phyloP scores from a whole-genome alignment of 2,113 vertebrate species.

The Danio rerio region GRCz12tu NC_133193.1:30825001-30825500 shows the following conservation, averaged over 20 bases:
- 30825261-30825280: neutral
- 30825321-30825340: neutral
- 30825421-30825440: neutral
- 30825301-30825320: neutral
- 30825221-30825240: neutral
- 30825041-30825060: slow-evolving; percentile 80
- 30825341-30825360: neutral
- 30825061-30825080: slow-evolving; percentile 76
- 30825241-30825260: neutral
- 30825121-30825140: slow-evolving; percentile 76
- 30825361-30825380: neutral
- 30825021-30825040: slow-evolving; percentile 75
- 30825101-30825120: slow-evolving; percentile 77
- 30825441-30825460: neutral
- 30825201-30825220: slow-evolving; percentile 8
- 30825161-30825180: slow-evolving; percentile 39
- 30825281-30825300: neutral
- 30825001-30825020: slow-evolving; percentile 66
- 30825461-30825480: neutral
- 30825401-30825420: neutral
- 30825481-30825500: neutral
- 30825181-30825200: slow-evolving; percentile 44
- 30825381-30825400: too few species aligned
- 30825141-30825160: slow-evolving; percentile 69
- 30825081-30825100: slow-evolving; percentile 81